phyloP scores from a whole-genome alignment of 2,888 invertebrate genomes.

The Acanthosepion lycidas region DNA sequence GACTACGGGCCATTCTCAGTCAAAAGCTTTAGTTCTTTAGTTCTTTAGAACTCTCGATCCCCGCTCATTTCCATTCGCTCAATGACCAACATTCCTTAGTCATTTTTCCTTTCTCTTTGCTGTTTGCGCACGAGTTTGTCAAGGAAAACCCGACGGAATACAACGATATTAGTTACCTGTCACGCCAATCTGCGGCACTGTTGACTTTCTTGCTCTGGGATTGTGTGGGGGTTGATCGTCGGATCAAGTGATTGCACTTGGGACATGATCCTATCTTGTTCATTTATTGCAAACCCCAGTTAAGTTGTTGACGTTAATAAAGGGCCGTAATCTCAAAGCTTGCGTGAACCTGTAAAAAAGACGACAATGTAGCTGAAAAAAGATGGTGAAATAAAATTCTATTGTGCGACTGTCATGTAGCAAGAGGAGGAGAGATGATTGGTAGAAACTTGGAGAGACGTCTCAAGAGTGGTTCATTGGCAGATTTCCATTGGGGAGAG shows the following conservation, averaged over 20 bases:
- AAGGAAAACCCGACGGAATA: background rate
- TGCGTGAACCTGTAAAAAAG: background rate
- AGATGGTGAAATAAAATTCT: background rate
- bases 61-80: too few relatives aligned
- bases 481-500: background rate
- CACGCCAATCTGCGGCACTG: background rate
- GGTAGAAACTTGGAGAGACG: background rate
- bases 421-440: background rate
- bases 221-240: background rate
- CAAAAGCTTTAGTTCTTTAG: too few relatives aligned
- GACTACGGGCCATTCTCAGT: too few relatives aligned
- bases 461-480: background rate
- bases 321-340: background rate
- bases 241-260: background rate
- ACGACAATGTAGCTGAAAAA: background rate
- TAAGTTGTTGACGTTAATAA: background rate
- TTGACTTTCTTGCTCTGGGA: background rate
- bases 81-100: background rate
- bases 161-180: conserved; percentile 22
- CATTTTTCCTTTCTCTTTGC: background rate
- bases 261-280: background rate
- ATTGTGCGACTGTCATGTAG: background rate
- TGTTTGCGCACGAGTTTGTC: background rate
- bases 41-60: too few relatives aligned
- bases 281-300: background rate